These are phyloP conservation scores for Gallinago paraguaiae DNA, from an alignment of 2,113 vertebrate genomes.

Conservation along the genomic window DNA sequence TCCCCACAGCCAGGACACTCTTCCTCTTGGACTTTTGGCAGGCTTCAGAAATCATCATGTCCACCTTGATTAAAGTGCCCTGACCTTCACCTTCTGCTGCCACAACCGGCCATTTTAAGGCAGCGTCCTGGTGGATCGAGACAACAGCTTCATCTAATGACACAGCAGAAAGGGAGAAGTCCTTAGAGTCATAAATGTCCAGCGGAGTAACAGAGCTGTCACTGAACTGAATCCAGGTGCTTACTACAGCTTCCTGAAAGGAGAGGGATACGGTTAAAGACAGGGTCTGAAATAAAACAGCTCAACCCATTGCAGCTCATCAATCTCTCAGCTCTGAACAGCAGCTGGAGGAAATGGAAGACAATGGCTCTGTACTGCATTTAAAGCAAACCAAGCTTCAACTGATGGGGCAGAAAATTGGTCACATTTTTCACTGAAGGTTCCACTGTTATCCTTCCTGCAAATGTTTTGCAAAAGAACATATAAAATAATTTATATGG, in stretches of 20 bases:
- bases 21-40: constrained; percentile 95
- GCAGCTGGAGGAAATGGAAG: neutral
- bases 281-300: neutral
- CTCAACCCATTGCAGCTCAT: neutral
- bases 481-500: neutral
- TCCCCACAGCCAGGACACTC: constrained; percentile 86
- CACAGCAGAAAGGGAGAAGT: constrained; percentile 85
- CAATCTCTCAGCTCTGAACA: neutral
- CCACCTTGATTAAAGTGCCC: constrained; percentile 87
- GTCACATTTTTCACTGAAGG: neutral
- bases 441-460: neutral
- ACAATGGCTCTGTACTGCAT: neutral
- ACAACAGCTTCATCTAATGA: constrained; percentile 87
- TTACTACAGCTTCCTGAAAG: constrained; percentile 90
- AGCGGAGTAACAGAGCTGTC: constrained; percentile 90
- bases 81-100: constrained; percentile 89
- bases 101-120: constrained; percentile 82
- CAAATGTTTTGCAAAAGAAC: neutral
- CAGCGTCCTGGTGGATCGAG: constrained; percentile 74
- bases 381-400: neutral
- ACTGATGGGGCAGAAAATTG: neutral
- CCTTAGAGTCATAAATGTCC: constrained; percentile 88
- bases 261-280: constrained; percentile 34
- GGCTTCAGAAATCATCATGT: constrained; percentile 89
- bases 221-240: constrained; percentile 95